Evolutionary conservation across 2,888 invertebrate genomes (phyloP).

Genomic region (Xylota sylvarum): DNA sequence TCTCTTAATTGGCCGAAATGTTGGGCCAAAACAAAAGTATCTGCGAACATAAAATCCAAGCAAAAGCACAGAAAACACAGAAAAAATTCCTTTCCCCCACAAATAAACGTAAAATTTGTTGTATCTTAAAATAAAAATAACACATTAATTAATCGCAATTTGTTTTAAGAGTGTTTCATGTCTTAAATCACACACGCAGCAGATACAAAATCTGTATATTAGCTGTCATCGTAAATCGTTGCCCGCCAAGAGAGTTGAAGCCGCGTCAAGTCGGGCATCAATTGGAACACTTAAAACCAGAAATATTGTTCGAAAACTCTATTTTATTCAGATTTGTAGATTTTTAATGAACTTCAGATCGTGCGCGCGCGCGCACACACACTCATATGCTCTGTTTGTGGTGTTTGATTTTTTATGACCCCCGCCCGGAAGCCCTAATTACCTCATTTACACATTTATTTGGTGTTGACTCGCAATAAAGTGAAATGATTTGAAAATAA

Average conservation of each 20-base stretch:
- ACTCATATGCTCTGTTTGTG: not conserved
- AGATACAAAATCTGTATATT: not conserved
- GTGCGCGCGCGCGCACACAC: constrained; percentile 14
- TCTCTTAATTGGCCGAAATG: constrained; percentile 9
- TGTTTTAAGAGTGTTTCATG: constrained; percentile 17
- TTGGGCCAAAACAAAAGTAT: not conserved
- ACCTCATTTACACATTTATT: constrained; percentile 83
- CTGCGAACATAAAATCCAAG: not conserved
- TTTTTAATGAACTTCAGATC: constrained; percentile 62
- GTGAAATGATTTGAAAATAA: constrained; percentile 64
- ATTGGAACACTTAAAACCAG: constrained; percentile 39
- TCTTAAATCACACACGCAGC: constrained; percentile 28
- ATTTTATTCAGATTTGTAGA: constrained; percentile 54
- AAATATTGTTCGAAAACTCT: constrained; percentile 12
- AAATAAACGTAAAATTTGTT: not conserved
- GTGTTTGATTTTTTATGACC: constrained; percentile 58
- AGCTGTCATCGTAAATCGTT: constrained; percentile 59
- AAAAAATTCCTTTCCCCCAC: not conserved
- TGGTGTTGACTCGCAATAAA: constrained; percentile 68
- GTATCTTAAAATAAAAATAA: not conserved
- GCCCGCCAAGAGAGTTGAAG: not conserved
- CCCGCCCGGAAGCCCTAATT: constrained; percentile 83
- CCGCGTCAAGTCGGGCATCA: constrained; percentile 43
- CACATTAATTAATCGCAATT: constrained; percentile 61
- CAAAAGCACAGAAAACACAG: not conserved